Conservation (phyloP, 2,888 invertebrate genomes). For the Spialia ferax region DNA sequence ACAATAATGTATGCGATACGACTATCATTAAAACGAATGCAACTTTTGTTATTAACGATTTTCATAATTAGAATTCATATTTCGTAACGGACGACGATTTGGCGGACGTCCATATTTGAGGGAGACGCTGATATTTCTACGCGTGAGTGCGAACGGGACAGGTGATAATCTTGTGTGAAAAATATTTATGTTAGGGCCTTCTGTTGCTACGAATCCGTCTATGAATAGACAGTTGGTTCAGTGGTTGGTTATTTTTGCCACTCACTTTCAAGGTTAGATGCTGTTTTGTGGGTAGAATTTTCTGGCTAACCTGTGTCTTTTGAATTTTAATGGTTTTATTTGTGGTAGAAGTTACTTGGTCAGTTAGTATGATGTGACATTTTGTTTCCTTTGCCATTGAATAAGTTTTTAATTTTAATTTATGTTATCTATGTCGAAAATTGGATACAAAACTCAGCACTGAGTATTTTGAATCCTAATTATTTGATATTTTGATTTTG, state of each 20-base stretch:
- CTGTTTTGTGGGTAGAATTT: constrained; percentile 53
- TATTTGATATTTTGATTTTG: too few relatives aligned
- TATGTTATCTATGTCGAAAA: too few relatives aligned
- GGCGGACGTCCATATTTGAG: constrained; percentile 71
- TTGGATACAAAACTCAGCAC: too few relatives aligned
- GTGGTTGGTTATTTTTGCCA: constrained; percentile 70
- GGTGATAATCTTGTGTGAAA: constrained; percentile 83
- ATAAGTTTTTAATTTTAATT: neutral
- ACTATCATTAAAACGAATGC: constrained; percentile 48
- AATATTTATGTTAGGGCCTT: constrained; percentile 66
- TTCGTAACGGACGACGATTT: constrained; percentile 78
- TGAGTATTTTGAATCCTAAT: too few relatives aligned
- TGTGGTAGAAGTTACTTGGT: neutral
- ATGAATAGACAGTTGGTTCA: constrained; percentile 74
- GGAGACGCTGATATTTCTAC: constrained; percentile 68
- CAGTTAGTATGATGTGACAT: neutral
- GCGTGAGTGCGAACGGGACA: constrained; percentile 74
- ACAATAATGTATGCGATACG: neutral
- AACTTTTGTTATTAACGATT: constrained; percentile 60
- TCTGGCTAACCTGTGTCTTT: constrained; percentile 50
- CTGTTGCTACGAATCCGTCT: constrained; percentile 73
- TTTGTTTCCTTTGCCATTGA: neutral
- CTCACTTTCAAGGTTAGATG: constrained; percentile 73
- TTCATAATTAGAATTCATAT: constrained; percentile 81
- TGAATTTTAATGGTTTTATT: constrained; percentile 20